Conservation (phyloP, 2,797 vertebrate genomes). For the Notolepis coatsorum region DNA sequence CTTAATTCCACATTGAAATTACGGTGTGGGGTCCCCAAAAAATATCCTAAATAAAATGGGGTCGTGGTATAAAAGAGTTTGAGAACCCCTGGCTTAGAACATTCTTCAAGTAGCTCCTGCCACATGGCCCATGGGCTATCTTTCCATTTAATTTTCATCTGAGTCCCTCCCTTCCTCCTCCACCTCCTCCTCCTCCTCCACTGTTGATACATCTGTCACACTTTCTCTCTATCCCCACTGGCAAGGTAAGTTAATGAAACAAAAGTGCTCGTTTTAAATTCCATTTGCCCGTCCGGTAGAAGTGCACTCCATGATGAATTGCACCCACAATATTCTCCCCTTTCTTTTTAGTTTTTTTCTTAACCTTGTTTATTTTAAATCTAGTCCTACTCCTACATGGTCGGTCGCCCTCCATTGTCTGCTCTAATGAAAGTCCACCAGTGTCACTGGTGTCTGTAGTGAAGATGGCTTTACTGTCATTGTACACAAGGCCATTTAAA, state of each 20-base stretch:
- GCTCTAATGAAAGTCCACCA: constrained; percentile 11
- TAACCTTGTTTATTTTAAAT: constrained; percentile 15
- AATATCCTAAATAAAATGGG: too few species aligned
- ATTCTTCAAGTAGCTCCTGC: constrained; percentile 14
- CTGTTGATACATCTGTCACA: constrained; percentile 35
- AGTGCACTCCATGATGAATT: constrained; percentile 59
- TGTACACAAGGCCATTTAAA: too few species aligned
- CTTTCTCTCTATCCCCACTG: constrained; percentile 32
- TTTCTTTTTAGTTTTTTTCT: background rate
- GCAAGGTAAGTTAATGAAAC: constrained; percentile 63
- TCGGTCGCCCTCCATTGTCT: background rate
- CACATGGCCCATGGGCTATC: constrained; percentile 17
- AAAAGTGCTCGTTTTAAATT: constrained; percentile 66
- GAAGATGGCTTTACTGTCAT: too few species aligned
- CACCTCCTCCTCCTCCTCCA: background rate
- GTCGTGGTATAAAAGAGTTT: too few species aligned
- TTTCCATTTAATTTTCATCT: constrained; percentile 43
- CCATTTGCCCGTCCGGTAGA: constrained; percentile 53
- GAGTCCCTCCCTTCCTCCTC: background rate
- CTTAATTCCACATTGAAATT: too few species aligned
- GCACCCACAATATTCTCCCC: constrained; percentile 14
- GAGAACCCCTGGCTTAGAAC: too few species aligned
- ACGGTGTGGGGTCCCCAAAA: too few species aligned
- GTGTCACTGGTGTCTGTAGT: constrained; percentile 35
- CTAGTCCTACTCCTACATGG: background rate